phyloP scores from a whole-genome alignment of 2,797 vertebrate species.

The Lycodopsis pacificus region DNA sequence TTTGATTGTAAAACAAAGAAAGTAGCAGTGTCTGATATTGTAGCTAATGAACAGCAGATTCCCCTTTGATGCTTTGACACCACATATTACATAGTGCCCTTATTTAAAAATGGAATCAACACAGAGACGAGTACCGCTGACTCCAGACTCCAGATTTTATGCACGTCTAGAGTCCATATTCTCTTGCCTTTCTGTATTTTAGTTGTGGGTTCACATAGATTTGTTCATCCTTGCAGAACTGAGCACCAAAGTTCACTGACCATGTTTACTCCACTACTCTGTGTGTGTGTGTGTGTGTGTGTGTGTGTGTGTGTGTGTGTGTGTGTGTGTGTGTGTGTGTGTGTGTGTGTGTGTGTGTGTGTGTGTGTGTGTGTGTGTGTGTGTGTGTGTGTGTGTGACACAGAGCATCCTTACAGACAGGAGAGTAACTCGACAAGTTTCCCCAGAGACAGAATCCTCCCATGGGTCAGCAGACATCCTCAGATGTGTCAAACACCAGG shows the following conservation, averaged over 20 bases:
- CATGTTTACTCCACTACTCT: slow-evolving; percentile 1
- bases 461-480: slow-evolving; percentile 28
- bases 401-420: slow-evolving; percentile 30
- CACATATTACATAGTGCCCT: slow-evolving; percentile 27
- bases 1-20: slow-evolving; percentile 69
- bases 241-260: slow-evolving; percentile 10
- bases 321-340: slow-evolving; percentile 4
- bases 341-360: background rate
- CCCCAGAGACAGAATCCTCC: slow-evolving; percentile 36
- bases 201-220: slow-evolving; percentile 19
- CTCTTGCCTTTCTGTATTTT: slow-evolving; percentile 5
- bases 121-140: slow-evolving; percentile 12
- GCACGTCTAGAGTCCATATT: slow-evolving; percentile 9
- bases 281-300: background rate
- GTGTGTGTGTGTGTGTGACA: background rate
- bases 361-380: background rate
- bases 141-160: slow-evolving; percentile 12
- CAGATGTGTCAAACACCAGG: slow-evolving; percentile 33
- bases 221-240: slow-evolving; percentile 28
- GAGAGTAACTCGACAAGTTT: slow-evolving; percentile 26
- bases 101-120: slow-evolving; percentile 38
- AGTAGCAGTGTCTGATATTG: slow-evolving; percentile 48
- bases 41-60: slow-evolving; percentile 68
- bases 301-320: background rate
- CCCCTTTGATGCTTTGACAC: slow-evolving; percentile 43